Conservation (phyloP, 2,888 invertebrate species). For the Ametastegia equiseti region DNA sequence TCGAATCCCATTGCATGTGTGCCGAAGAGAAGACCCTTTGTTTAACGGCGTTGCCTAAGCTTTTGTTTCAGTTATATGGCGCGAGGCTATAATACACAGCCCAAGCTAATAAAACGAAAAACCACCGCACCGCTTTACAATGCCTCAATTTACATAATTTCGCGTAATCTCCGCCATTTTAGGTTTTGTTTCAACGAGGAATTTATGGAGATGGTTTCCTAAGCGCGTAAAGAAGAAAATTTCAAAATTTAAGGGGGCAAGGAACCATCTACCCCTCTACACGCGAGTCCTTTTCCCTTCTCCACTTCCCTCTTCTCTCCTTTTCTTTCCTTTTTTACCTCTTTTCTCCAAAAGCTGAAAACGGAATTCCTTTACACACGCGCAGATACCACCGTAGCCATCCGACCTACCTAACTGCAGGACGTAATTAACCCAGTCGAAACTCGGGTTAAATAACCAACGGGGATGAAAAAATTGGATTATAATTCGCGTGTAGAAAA, state of each 20-base stretch:
- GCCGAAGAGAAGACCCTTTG: conserved; percentile 64
- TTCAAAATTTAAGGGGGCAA: conserved; percentile 38
- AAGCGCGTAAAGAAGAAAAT: conserved; percentile 45
- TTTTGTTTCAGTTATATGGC: conserved; percentile 74
- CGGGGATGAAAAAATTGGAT: background rate
- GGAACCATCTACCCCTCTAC: background rate
- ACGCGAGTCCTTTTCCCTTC: background rate
- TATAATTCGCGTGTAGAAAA: too few relatives aligned
- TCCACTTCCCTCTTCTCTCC: background rate
- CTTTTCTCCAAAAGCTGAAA: background rate
- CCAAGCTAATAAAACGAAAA: conserved; percentile 74
- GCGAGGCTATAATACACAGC: conserved; percentile 66
- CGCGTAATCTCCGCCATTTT: conserved; percentile 75
- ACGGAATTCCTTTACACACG: background rate
- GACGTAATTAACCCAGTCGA: conserved; percentile 31
- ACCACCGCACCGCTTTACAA: conserved; percentile 70
- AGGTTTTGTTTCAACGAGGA: conserved; percentile 56
- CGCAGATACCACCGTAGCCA: background rate
- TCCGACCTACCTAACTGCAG: background rate
- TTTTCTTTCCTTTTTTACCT: background rate
- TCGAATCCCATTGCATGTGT: conserved; percentile 38
- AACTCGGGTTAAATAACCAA: background rate
- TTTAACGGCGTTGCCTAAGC: conserved; percentile 71
- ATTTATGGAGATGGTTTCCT: conserved; percentile 47
- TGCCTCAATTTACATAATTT: conserved; percentile 74